These are phyloP conservation scores for Oxygymnocypris stewartii DNA, from an alignment of 2,113 vertebrate genomes.

Conservation along the genomic window DNA sequence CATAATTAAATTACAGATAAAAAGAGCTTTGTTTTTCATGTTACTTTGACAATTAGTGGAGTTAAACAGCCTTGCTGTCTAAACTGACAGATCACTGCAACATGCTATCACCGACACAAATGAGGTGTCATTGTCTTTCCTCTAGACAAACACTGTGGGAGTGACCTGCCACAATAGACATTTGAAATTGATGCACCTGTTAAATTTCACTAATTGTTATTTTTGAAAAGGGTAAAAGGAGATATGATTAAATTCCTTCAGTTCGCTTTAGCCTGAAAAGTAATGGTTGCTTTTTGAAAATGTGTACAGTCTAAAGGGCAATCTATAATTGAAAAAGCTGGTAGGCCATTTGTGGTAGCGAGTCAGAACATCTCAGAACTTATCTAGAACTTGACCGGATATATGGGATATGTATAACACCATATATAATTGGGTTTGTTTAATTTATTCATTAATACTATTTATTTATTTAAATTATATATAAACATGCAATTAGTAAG, in stretches of 20 bases:
- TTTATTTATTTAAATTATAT: too few species aligned
- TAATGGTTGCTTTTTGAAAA: slow-evolving; percentile 39
- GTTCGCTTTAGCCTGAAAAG: slow-evolving; percentile 1
- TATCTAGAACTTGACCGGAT: too few species aligned
- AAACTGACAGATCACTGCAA: slow-evolving; percentile 54
- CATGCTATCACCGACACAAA: slow-evolving; percentile 50
- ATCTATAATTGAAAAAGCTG: slow-evolving; percentile 3
- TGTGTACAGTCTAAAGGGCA: slow-evolving; percentile 9
- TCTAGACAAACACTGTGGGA: slow-evolving; percentile 35
- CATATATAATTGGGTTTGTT: too few species aligned
- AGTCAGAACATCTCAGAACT: not conserved
- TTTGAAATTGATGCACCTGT: slow-evolving; percentile 28
- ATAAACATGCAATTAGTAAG: not conserved
- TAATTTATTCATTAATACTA: too few species aligned
- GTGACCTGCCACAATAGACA: slow-evolving; percentile 29
- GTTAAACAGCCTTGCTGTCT: slow-evolving; percentile 40
- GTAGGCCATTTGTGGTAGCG: not conserved
- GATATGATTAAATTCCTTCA: slow-evolving; percentile 8
- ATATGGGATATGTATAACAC: too few species aligned
- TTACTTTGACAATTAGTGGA: slow-evolving; percentile 48
- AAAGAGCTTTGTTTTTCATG: slow-evolving; percentile 38
- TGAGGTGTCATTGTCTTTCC: slow-evolving; percentile 28
- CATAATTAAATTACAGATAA: slow-evolving; percentile 38
- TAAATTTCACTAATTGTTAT: slow-evolving; percentile 32
- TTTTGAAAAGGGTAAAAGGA: slow-evolving; percentile 34